Percentiles rank a stretch among this genome's conserved stretches.
phyloP scores from a whole-genome alignment of 92 coral and sea anemone genomes.

The Blastomussa wellsi region DNA sequence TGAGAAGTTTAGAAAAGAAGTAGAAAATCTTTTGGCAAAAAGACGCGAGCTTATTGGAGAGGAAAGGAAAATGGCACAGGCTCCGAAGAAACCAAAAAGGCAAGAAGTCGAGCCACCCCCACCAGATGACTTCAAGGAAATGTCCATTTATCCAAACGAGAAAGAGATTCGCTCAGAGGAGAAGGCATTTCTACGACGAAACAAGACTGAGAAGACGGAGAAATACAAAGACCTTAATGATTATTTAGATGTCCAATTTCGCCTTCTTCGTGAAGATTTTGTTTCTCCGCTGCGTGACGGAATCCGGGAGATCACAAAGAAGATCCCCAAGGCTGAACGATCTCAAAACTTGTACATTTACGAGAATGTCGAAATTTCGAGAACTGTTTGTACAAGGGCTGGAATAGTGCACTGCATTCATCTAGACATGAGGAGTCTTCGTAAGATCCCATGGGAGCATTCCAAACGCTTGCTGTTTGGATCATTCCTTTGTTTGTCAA shows the following conservation, averaged over 20 bases:
- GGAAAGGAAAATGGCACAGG: constrained; percentile 52
- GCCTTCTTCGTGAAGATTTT: constrained; percentile 85
- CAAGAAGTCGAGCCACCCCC: constrained; percentile 65
- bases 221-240: constrained; percentile 73
- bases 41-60: constrained; percentile 55
- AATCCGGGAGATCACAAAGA: constrained; percentile 66
- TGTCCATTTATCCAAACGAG: constrained; percentile 69
- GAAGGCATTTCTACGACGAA: constrained; percentile 71
- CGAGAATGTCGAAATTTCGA: constrained; percentile 50
- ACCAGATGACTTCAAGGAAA: constrained; percentile 76
- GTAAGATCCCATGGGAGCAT: constrained; percentile 78
- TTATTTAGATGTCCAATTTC: constrained; percentile 91
- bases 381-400: constrained; percentile 62
- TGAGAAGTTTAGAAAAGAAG: constrained; percentile 37
- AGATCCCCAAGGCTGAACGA: constrained; percentile 58
- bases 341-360: constrained; percentile 79
- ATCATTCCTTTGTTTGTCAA: constrained; percentile 85
- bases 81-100: constrained; percentile 21
- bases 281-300: constrained; percentile 88
- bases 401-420: constrained; percentile 73
- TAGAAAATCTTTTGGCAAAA: constrained; percentile 44
- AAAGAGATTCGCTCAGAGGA: constrained; percentile 65
- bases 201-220: constrained; percentile 54
- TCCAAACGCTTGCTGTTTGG: constrained; percentile 81
- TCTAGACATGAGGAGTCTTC: constrained; percentile 53